Evolutionary conservation across 2,888 invertebrate genomes (phyloP).

Genomic region (Ctena decussata): DNA sequence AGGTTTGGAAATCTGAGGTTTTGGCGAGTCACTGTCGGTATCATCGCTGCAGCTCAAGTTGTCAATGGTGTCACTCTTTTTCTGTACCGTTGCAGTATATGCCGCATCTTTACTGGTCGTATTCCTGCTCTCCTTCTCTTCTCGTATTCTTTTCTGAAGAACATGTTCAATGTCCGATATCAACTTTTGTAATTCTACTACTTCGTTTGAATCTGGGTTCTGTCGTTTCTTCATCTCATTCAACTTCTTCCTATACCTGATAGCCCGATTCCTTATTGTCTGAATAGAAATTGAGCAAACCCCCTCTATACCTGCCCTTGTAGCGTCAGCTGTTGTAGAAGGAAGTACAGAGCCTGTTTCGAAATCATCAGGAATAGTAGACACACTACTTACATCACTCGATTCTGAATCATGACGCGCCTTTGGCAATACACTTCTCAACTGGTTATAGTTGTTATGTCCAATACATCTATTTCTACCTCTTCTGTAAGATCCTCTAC

Average conservation of each 20-base stretch:
- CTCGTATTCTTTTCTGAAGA: background rate
- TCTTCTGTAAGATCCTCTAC: background rate
- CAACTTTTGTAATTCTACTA: background rate
- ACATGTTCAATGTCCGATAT: background rate
- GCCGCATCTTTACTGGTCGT: background rate
- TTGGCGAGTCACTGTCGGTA: background rate
- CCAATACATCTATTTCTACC: too few species aligned
- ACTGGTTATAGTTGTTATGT: background rate
- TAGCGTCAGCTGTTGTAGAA: background rate
- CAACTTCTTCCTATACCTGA: conserved; percentile 28
- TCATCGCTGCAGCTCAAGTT: background rate
- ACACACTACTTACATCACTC: background rate
- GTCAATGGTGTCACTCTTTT: background rate
- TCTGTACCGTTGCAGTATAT: background rate
- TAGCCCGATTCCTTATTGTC: conserved; percentile 25
- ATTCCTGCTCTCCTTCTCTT: background rate
- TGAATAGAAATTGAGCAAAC: conserved; percentile 3
- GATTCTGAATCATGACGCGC: background rate
- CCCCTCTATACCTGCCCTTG: background rate
- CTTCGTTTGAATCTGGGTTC: background rate
- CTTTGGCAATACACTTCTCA: background rate
- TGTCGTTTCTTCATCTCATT: conserved; percentile 12
- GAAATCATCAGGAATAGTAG: background rate
- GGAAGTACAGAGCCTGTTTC: background rate
- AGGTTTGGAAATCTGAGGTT: background rate